Base-by-base conservation (phyloP, 2,113 vertebrate genomes). In the Melierax canorus region DNA sequence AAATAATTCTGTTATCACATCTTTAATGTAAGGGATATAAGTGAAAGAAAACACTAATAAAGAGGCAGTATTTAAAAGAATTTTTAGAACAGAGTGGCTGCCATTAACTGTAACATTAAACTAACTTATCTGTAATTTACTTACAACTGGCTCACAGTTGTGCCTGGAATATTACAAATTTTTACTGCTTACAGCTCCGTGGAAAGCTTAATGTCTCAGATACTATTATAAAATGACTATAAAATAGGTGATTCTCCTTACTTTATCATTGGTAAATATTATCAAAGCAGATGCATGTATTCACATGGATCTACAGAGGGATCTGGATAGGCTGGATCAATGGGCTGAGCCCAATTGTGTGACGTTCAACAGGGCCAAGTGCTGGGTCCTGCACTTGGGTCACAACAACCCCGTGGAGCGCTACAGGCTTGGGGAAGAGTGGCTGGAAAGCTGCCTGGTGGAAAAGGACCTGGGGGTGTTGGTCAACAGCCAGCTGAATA, bases 71-170 rank as follows among this genome's bases (percentile, higher is more conserved):
- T 91, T 92, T 92, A 91, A 94, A 91, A 80, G 41, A 63, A 63
- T 36, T 43, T 94, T 81, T 82, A 64, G 87, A 97, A 75, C 26
- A 95, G 59, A 92, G 43, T 36, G 11, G 56, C 29, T 94, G 84
- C 30, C 76, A 78, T 92, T 94, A 97, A 84, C 76, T 46, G 59
- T 50, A 89, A 68, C 3, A 8, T 81, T 94, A 94, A 92, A 89
- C 41, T 59, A 95, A 96, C 84, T 81, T 86, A 55, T 78, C 34
- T 75, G 56, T 68, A 75, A 97, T 94, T 94, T 92, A 82, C 58
- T 82, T 79, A 64, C 19, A 94, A 64, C 56, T 78, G 36, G 64
- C 76, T 96, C 87, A 85, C 80, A 48, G 69, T 26, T 66, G 23
- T 78, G 80, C 58, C 66, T 75, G 62, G 39, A 82, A 92, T 91